These are phyloP conservation scores for Labia minor DNA, from an alignment of 2,888 invertebrate genomes.

Conservation along the genomic window DNA sequence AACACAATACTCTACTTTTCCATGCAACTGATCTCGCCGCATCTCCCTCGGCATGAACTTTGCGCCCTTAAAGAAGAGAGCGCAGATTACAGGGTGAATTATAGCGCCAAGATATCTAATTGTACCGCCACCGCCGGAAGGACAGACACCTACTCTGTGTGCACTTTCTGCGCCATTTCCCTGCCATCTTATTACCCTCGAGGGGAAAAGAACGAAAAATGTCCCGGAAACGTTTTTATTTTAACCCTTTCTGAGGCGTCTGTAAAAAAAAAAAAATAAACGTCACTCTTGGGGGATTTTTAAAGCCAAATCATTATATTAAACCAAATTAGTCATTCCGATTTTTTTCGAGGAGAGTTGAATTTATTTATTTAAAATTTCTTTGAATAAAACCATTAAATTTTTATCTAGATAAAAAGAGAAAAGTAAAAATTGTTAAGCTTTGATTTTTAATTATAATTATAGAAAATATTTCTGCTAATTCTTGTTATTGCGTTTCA, in stretches of 20 bases:
- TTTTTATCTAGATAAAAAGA: too few relatives aligned
- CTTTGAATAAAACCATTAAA: too few relatives aligned
- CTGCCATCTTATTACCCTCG: background rate
- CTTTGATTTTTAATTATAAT: too few relatives aligned
- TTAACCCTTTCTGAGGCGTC: background rate
- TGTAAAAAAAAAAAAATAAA: background rate
- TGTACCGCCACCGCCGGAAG: background rate
- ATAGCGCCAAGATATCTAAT: background rate
- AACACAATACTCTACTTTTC: constrained; percentile 13
- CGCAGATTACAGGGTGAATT: constrained; percentile 8
- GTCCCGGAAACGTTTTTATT: constrained; percentile 13
- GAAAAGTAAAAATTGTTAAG: too few relatives aligned
- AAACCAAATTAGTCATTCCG: background rate
- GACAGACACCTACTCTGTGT: background rate
- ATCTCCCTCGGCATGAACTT: background rate
- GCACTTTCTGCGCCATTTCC: constrained; percentile 13
- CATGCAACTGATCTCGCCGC: background rate
- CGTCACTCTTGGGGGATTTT: background rate
- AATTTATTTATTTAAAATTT: too few relatives aligned
- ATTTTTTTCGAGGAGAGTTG: too few relatives aligned
- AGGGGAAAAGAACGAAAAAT: background rate
- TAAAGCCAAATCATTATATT: background rate
- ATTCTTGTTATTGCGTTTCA: too few relatives aligned
- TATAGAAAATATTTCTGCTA: too few relatives aligned
- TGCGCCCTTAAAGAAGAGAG: background rate